Percentiles rank a stretch among this genome's conserved stretches.
Conservation (phyloP, 2,797 vertebrate species). For the Discoglossus pictus region DNA sequence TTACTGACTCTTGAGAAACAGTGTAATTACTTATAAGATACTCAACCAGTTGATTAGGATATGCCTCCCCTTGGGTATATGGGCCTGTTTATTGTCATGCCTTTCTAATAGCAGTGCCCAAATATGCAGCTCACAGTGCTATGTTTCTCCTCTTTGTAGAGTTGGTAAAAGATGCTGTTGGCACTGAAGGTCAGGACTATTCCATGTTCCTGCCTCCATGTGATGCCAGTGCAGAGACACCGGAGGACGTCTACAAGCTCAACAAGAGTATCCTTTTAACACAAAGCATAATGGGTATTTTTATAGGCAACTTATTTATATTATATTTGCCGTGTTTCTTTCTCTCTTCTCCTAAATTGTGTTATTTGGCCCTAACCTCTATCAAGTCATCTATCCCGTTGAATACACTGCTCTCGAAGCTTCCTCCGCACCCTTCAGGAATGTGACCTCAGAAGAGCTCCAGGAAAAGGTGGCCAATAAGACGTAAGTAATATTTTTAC, state of each 20-base stretch:
- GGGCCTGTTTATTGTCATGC: too few relatives aligned
- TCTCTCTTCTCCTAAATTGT: not conserved
- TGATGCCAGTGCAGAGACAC: conserved; percentile 71
- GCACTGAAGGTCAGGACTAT: conserved; percentile 61
- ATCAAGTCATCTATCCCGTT: conserved; percentile 76
- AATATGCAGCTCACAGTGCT: not conserved
- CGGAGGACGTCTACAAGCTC: conserved; percentile 84
- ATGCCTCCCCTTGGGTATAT: too few relatives aligned
- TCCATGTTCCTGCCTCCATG: conserved; percentile 79
- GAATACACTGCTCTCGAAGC: conserved; percentile 77
- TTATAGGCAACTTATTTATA: not conserved
- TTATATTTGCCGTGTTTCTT: not conserved
- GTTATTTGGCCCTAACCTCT: conserved; percentile 53
- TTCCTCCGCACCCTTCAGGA: conserved; percentile 74
- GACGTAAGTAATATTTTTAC: conserved; percentile 64
- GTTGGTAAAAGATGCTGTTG: conserved; percentile 78
- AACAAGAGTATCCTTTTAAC: conserved; percentile 85
- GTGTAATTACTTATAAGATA: too few relatives aligned
- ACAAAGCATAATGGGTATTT: not conserved
- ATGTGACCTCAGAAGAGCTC: conserved; percentile 73
- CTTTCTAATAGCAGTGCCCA: too few relatives aligned
- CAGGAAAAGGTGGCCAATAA: conserved; percentile 74
- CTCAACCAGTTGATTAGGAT: too few relatives aligned
- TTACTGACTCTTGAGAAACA: too few relatives aligned
- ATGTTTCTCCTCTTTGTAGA: conserved; percentile 63